Percentiles rank a stretch among this genome's conserved stretches.
These are phyloP conservation scores for Lissonota sp. DNA, from an alignment of 2,888 invertebrate genomes.

Conservation along the genomic window DNA sequence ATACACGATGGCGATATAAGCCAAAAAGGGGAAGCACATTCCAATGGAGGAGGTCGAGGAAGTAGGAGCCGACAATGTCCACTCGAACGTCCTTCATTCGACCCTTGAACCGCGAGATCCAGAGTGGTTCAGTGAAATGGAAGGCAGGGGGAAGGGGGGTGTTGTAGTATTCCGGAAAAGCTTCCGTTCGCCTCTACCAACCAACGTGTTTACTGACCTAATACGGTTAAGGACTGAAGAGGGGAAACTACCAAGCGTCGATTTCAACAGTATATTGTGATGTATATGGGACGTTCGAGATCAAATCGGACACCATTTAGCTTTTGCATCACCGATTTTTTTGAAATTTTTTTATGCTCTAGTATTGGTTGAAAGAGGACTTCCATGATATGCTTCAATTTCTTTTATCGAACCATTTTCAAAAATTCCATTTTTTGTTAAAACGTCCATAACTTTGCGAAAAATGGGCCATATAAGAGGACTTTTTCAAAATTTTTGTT, in stretches of 20 bases:
- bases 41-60: not conserved
- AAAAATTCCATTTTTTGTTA: too few relatives aligned
- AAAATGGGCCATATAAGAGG: too few relatives aligned
- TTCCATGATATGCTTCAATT: too few relatives aligned
- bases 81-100: conserved; percentile 40
- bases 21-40: conserved; percentile 5
- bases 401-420: too few relatives aligned
- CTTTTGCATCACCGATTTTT: too few relatives aligned
- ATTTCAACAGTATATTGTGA: conserved; percentile 45
- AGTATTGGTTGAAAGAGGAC: too few relatives aligned
- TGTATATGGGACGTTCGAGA: conserved; percentile 15
- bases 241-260: conserved; percentile 61
- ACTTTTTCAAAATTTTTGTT: too few relatives aligned
- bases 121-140: conserved; percentile 17
- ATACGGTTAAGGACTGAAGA: conserved; percentile 65
- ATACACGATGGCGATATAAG: conserved; percentile 31
- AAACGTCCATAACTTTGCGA: too few relatives aligned
- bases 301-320: too few relatives aligned
- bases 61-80: not conserved
- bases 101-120: conserved; percentile 37
- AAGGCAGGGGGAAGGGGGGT: conserved; percentile 9
- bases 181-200: conserved; percentile 57
- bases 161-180: conserved; percentile 40
- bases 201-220: conserved; percentile 72
- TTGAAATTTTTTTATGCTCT: too few relatives aligned